phyloP scores from a whole-genome alignment of 2,797 vertebrate species.

The Alfaro cultratus region DNA sequence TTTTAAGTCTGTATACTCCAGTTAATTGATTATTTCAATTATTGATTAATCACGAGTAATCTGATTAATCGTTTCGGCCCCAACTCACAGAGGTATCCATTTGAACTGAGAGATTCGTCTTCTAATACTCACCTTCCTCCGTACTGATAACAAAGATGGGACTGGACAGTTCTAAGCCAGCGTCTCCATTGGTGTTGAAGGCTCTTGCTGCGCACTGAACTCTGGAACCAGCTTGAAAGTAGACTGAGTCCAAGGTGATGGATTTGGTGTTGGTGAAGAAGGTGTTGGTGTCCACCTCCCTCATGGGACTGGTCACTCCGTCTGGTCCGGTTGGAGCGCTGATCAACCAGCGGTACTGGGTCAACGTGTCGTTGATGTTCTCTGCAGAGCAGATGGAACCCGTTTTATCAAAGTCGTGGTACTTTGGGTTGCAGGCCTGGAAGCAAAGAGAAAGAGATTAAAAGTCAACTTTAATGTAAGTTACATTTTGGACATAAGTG shows the following conservation, averaged over 20 bases:
- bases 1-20: no score
- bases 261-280: constrained; percentile 90
- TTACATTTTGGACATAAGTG: background rate
- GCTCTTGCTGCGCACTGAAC: constrained; percentile 85
- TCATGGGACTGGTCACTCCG: constrained; percentile 87
- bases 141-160: constrained; percentile 79
- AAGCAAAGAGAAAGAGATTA: background rate
- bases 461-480: background rate
- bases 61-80: no score
- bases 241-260: constrained; percentile 86
- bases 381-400: constrained; percentile 86
- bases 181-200: constrained; percentile 83
- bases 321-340: constrained; percentile 84
- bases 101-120: background rate
- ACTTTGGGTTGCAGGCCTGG: constrained; percentile 88
- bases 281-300: constrained; percentile 86
- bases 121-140: constrained; percentile 80
- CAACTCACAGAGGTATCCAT: background rate
- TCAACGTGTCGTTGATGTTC: constrained; percentile 88
- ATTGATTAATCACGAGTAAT: no score
- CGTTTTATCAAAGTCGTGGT: constrained; percentile 88
- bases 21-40: no score
- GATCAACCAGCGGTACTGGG: constrained; percentile 86
- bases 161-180: constrained; percentile 85
- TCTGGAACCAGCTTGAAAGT: constrained; percentile 87